Conservation (phyloP, 2,888 invertebrate species). For the Drosophila hamatofila region DNA sequence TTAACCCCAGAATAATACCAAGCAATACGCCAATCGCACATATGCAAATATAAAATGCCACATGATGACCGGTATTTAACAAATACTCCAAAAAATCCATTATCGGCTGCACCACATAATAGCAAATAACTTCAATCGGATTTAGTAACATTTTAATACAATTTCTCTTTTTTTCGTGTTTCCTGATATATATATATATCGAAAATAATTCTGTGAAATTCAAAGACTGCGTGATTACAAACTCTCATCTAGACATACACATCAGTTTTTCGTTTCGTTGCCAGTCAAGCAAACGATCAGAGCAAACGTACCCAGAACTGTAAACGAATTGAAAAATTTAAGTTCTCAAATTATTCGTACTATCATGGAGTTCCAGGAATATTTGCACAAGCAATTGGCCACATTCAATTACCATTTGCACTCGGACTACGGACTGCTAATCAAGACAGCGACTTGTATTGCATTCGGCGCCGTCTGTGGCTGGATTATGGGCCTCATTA, state of each 20-base stretch:
- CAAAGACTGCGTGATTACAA: background rate
- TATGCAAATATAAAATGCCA: constrained; percentile 27
- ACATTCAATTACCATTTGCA: constrained; percentile 51
- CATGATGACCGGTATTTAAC: constrained; percentile 39
- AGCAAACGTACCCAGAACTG: background rate
- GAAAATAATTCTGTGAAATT: too few relatives aligned
- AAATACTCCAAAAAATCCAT: constrained; percentile 48
- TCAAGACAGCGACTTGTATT: constrained; percentile 61
- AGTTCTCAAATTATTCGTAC: constrained; percentile 4
- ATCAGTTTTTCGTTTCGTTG: background rate
- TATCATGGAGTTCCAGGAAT: constrained; percentile 51
- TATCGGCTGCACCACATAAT: constrained; percentile 42
- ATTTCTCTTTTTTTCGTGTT: background rate
- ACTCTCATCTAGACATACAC: background rate
- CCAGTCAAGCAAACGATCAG: background rate
- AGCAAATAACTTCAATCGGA: constrained; percentile 55
- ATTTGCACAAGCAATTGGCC: constrained; percentile 45
- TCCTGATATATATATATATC: background rate
- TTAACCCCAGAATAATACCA: constrained; percentile 44
- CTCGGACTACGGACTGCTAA: constrained; percentile 53
- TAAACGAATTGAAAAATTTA: background rate
- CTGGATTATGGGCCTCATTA: constrained; percentile 57
- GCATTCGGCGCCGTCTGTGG: constrained; percentile 66
- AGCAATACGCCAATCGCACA: constrained; percentile 37
- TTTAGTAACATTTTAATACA: constrained; percentile 43